Conservation (phyloP, 2,797 vertebrate genomes). For the Coluber constrictor region DNA sequence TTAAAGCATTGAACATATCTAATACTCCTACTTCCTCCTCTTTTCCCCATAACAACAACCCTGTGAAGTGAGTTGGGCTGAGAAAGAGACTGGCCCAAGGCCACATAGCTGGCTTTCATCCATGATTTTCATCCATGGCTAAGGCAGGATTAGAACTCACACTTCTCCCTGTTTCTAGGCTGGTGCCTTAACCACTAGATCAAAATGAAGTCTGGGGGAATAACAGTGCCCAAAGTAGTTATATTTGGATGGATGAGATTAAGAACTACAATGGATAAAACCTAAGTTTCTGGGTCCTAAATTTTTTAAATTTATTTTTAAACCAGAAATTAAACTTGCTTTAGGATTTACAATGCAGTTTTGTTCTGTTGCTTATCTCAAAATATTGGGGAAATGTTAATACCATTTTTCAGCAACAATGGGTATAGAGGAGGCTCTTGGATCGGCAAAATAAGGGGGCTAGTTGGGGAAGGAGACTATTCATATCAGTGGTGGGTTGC, state of each 20-base stretch:
- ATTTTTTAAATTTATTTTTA: neutral
- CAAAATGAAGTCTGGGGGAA: neutral
- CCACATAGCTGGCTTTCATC: no score
- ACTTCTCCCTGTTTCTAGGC: neutral
- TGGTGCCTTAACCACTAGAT: neutral
- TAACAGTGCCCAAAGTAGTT: neutral
- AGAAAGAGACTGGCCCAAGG: neutral
- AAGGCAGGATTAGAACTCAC: neutral
- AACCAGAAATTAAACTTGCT: neutral
- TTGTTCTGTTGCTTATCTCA: neutral
- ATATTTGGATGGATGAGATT: neutral
- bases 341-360: neutral
- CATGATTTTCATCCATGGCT: no score
- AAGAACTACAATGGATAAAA: neutral
- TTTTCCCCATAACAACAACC: neutral
- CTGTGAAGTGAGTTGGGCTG: no score
- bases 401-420: neutral
- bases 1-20: neutral
- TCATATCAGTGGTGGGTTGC: neutral
- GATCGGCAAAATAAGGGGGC: neutral
- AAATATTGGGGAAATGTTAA: neutral
- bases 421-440: neutral
- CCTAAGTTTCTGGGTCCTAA: neutral
- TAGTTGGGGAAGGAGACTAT: neutral
- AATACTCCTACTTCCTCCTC: neutral